A percentile compares a stretch with the other conserved stretches of the same genome.
These are phyloP conservation scores for Campoplex nolae DNA, from an alignment of 2,888 invertebrate species.

Conservation along the genomic window DNA sequence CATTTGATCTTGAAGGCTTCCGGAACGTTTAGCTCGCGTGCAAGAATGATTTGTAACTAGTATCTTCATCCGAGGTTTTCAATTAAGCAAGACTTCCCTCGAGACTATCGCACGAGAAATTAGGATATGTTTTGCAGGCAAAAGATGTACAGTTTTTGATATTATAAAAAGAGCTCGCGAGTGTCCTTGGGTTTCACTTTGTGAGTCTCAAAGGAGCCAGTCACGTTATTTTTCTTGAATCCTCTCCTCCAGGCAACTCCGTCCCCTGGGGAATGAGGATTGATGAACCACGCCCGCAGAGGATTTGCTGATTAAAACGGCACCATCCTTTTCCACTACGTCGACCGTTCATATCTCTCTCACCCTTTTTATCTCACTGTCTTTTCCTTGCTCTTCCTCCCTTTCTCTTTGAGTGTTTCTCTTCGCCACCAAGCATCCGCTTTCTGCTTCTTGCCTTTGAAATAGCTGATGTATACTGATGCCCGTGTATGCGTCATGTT, in stretches of 20 bases:
- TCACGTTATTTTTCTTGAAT: constrained; percentile 22
- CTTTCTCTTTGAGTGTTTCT: constrained; percentile 47
- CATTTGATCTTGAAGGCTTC: neutral
- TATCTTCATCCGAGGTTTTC: neutral
- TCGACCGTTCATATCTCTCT: neutral
- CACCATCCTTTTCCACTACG: constrained; percentile 29
- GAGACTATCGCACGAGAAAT: neutral
- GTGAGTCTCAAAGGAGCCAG: neutral
- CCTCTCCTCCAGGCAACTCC: constrained; percentile 3
- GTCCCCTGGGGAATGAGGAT: constrained; percentile 45
- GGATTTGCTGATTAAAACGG: constrained; percentile 66
- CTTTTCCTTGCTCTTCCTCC: neutral
- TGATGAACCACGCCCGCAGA: constrained; percentile 63
- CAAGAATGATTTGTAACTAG: neutral
- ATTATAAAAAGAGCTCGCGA: neutral
- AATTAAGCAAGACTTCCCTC: neutral
- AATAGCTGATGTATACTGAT: constrained; percentile 37
- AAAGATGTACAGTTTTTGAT: neutral
- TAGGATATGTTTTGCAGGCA: neutral
- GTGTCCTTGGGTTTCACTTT: constrained; percentile 6
- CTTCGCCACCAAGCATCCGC: constrained; percentile 58
- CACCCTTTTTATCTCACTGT: constrained; percentile 13
- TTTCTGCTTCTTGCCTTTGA: constrained; percentile 59
- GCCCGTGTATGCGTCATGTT: constrained; percentile 32
- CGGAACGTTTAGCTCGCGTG: constrained; percentile 9